phyloP scores from a whole-genome alignment of 2,113 vertebrate species.

The Butastur rufipennis region DNA sequence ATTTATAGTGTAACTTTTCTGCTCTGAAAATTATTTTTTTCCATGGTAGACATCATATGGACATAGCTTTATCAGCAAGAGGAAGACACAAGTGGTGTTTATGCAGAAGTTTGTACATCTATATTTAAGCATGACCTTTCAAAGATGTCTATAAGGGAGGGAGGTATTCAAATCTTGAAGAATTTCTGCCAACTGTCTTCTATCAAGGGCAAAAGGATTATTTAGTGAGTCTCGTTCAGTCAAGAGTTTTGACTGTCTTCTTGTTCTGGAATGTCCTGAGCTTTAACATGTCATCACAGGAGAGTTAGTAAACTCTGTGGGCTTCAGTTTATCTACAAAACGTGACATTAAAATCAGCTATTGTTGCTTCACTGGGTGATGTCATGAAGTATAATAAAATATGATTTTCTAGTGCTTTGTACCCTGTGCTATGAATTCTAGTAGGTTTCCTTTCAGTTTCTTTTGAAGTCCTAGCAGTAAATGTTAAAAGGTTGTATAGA shows the following conservation, averaged over 20 bases:
- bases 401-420: neutral
- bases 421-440: neutral
- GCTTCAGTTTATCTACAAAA: neutral
- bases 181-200: conserved; percentile 17
- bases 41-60: neutral
- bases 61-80: neutral
- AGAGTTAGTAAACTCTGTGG: neutral
- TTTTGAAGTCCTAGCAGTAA: neutral
- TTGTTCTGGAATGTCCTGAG: neutral
- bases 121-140: conserved; percentile 23
- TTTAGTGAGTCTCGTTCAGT: neutral
- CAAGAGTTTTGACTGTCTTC: neutral
- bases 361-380: neutral
- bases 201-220: neutral
- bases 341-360: neutral
- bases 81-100: neutral
- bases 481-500: neutral
- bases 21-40: neutral
- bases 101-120: neutral
- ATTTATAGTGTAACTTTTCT: neutral
- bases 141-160: neutral
- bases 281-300: neutral
- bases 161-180: neutral
- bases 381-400: neutral
- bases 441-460: neutral